A percentile compares a stretch with the other conserved stretches of the same genome.
Conservation (phyloP, 2,113 vertebrate genomes). For the Gopherus flavomarginatus region DNA sequence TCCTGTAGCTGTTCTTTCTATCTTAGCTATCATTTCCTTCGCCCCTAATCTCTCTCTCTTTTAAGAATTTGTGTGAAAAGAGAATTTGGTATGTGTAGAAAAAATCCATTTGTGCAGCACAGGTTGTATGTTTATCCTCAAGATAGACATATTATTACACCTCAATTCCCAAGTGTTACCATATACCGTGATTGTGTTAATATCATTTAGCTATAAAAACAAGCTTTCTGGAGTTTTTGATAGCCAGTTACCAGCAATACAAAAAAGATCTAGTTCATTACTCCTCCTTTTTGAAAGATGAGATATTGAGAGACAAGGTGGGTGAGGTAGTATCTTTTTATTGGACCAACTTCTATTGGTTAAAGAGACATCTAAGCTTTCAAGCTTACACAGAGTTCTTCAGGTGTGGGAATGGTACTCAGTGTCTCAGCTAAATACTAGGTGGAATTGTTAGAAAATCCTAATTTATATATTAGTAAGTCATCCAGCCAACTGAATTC, state of each 20-base stretch:
- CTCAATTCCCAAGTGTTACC: not conserved
- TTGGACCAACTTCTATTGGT: not conserved
- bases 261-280: not conserved
- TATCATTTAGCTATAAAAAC: not conserved
- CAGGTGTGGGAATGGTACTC: not conserved
- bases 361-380: not conserved
- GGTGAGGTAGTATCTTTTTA: not conserved
- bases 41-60: not conserved
- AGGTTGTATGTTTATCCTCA: not conserved
- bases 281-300: not conserved
- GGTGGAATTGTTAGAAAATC: not conserved
- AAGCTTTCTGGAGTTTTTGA: not conserved
- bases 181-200: not conserved
- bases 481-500: not conserved
- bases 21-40: not conserved
- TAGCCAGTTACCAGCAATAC: not conserved
- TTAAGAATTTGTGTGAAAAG: not conserved
- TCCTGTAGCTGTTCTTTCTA: not conserved
- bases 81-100: not conserved
- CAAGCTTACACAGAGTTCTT: not conserved
- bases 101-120: not conserved
- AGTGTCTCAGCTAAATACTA: not conserved
- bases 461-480: not conserved
- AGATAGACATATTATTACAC: not conserved
- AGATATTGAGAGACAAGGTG: not conserved